Evolutionary conservation across 1,140 invertebrate species (phyloP), one percentile per base, ranked within the genome.

Genomic region (Alviniconcha marisindica): DNA sequence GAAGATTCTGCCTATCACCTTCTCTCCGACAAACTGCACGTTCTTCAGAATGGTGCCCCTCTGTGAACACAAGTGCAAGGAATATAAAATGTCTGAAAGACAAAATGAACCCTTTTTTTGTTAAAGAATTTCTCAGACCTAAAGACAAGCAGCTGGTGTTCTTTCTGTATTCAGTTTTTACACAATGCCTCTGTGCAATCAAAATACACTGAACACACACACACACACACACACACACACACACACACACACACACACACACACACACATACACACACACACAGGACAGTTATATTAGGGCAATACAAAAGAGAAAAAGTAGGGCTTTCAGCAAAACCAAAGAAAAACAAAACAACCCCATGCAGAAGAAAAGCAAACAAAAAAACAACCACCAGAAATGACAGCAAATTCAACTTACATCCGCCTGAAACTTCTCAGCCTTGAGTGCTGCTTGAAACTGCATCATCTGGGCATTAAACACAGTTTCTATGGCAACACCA

Each of bases 391-490:
- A 14, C 48, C 14, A 2, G 5, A 33, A 21, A 33, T n/a, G n/a
- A n/a, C n/a, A n/a, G 12, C 14, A 40, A 42, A n/a, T 28, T 42
- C 44, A 38, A 15, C 85, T 90, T 94, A 95, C 95, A 92, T 96
- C 94, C 54, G 90, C 87, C 77, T 93, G 91, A 31, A 95, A 94
- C 84, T 94, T 94, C 38, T 94, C 94, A 88, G 94, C 94, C 36
- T 92, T 92, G 14, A 96, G 91, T 0, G 96, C 95, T 31, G 91
- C 86, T 77, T 95, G 94, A 38, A 96, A 91, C 91, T 96, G 95
- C 79, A 94, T 93, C 42, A 96, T 89, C 91, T 97, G 96, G 28
- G 95, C 94, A 63, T 94, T 93, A 90, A 96, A 95, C 12, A 96
- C 95, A 44, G 95, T 94, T 63, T 94, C 93, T 18, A 97, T 92